These are phyloP conservation scores for Lacanobia oleracea DNA, from an alignment of 2,888 invertebrate species.

Conservation along the genomic window DNA sequence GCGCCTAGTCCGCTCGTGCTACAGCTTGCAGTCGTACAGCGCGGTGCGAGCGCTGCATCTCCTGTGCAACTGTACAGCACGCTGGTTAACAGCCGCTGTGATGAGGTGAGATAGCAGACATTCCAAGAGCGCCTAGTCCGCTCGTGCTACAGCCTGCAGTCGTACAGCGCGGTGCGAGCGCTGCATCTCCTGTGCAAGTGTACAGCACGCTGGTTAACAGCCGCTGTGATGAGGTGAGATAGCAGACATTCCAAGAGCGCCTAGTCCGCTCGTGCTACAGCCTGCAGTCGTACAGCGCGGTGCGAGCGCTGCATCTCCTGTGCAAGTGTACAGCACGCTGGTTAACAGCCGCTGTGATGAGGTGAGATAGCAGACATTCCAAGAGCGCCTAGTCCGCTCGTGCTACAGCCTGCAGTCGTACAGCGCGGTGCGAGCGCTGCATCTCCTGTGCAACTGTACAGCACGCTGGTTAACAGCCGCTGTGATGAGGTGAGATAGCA, in stretches of 20 bases:
- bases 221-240: constrained; percentile 70
- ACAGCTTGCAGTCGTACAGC: constrained; percentile 62
- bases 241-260: constrained; percentile 82
- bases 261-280: constrained; percentile 80
- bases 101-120: constrained; percentile 77
- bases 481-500: constrained; percentile 74
- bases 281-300: constrained; percentile 55
- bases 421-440: constrained; percentile 59
- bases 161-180: constrained; percentile 62
- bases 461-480: constrained; percentile 66
- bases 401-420: constrained; percentile 72
- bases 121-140: constrained; percentile 82
- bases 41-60: constrained; percentile 58
- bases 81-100: constrained; percentile 64
- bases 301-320: constrained; percentile 61
- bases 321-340: constrained; percentile 79
- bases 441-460: constrained; percentile 80
- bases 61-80: constrained; percentile 80
- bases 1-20: constrained; percentile 79
- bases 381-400: constrained; percentile 80
- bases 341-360: constrained; percentile 68
- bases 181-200: constrained; percentile 74
- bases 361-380: constrained; percentile 79
- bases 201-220: constrained; percentile 75
- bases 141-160: constrained; percentile 73